Conservation (phyloP, 2,888 invertebrate genomes). For the Mactromeris polynyma region DNA sequence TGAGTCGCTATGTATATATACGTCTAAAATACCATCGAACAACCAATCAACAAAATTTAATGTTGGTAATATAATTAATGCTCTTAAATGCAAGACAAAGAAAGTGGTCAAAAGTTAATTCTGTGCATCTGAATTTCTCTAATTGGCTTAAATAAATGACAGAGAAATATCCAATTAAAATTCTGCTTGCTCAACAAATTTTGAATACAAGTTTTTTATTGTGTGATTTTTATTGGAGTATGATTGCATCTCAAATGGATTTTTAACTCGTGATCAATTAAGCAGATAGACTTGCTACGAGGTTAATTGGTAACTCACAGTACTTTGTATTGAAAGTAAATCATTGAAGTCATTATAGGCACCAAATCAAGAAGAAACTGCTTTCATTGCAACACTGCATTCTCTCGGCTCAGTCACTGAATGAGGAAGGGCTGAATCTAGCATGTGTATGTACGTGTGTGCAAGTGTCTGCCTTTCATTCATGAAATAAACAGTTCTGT, state of each 20-base stretch:
- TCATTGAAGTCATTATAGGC: neutral
- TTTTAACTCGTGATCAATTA: constrained; percentile 15
- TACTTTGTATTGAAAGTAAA: neutral
- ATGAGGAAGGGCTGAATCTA: too few relatives aligned
- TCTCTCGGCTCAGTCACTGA: neutral
- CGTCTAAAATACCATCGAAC: too few relatives aligned
- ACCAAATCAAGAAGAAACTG: neutral
- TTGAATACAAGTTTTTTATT: neutral
- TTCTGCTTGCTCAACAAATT: neutral
- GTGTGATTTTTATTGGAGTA: neutral
- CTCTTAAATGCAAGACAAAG: neutral
- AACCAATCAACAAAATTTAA: neutral
- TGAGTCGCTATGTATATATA: too few relatives aligned
- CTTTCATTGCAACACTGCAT: neutral
- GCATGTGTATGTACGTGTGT: too few relatives aligned
- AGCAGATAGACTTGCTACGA: neutral
- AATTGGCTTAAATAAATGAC: constrained; percentile 4
- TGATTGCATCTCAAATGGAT: neutral
- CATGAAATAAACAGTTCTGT: too few relatives aligned
- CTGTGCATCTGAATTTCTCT: neutral
- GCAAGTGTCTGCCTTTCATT: too few relatives aligned
- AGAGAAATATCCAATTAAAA: neutral
- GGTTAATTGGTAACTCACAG: neutral
- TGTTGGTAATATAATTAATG: neutral
- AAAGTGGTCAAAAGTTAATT: neutral